Evolutionary conservation across 2,888 invertebrate genomes (phyloP), one percentile per base, ranked within the genome.

Genomic region (Scelioninae gen. 1): DNA sequence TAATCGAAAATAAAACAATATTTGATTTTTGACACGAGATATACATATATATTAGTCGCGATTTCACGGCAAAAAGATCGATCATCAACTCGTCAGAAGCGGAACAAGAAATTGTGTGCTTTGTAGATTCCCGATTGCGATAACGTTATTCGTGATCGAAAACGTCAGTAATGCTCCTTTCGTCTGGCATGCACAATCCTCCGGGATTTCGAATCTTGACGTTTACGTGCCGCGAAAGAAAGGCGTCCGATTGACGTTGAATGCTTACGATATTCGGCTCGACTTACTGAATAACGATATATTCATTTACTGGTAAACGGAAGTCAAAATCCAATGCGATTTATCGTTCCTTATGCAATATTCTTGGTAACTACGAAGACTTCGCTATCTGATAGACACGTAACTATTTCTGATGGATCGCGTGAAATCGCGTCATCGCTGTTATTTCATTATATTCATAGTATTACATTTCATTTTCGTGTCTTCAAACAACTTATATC

Each of bases 101-200:
- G 79, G 65, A 77, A 75, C 78, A 66, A 79, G 68, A 68, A 79
- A 79, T 83, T 58, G 63, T 38, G 58, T n/a, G n/a, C 77, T 82
- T 75, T 78, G 68, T 68, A 55, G 82, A 82, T 83, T 47, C 62
- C 62, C 76, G 62, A 53, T 71, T 68, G 66, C 66, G 83, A 83
- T 83, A 83, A 74, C 58, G 79, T 62, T 72, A 72, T 80, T 76
- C 79, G 75, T 72, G 76, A 79, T 79, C 79, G 83, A 83, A 83
- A 80, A 76, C 63, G 83, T 80, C 83, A 65, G 76, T 72, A 80
- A 83, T 75, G 68, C 65, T 78, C 32, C 78, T 68, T 82, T 68
- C 77, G 72, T 58, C 45, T 77, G 60, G 74, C 82, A 49, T 65
- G 60, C 47, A 43, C 77, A 75, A 78, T 69, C 75, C 71, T 75